Evolutionary conservation across 1,140 invertebrate genomes (phyloP).

Genomic region (Uloborus diversus): DNA sequence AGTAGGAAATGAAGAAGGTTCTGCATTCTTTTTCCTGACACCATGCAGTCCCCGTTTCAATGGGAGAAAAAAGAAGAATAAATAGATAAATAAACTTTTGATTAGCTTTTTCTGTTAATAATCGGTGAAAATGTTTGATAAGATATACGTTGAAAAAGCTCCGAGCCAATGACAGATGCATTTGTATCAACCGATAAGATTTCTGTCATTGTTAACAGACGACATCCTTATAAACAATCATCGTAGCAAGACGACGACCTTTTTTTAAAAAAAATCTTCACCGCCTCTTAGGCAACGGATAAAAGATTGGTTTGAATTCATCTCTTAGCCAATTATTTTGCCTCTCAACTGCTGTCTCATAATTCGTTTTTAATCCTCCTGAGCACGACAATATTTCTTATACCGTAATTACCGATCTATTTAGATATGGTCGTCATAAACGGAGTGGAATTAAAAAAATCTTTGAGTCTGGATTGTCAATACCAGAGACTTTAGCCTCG

Average conservation of each 20-base stretch:
- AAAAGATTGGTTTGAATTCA: conserved; percentile 41
- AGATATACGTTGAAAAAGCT: too few species aligned
- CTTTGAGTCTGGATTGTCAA: conserved; percentile 25
- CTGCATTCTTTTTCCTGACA: too few species aligned
- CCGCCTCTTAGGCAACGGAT: conserved; percentile 18
- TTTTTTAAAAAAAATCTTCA: not conserved
- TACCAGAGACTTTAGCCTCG: conserved; percentile 24
- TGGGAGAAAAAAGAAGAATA: too few species aligned
- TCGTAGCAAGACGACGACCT: conserved; percentile 35
- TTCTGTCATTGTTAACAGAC: not conserved
- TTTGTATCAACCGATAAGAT: too few species aligned
- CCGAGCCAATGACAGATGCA: too few species aligned
- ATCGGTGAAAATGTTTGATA: too few species aligned
- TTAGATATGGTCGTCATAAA: conserved; percentile 51
- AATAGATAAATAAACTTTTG: too few species aligned
- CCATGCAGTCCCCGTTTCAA: too few species aligned
- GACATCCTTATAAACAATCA: conserved; percentile 37
- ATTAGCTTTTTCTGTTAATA: too few species aligned
- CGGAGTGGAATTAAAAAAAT: not conserved
- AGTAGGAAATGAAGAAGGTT: too few species aligned
- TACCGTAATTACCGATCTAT: conserved; percentile 47
- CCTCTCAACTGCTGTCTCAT: conserved; percentile 36
- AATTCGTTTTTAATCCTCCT: conserved; percentile 53
- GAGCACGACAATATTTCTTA: conserved; percentile 36
- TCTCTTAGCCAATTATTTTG: conserved; percentile 48